A percentile compares a stretch with the other conserved stretches of the same genome.
These are phyloP conservation scores for Zophobas morio DNA, from an alignment of 1,140 invertebrate genomes.

Conservation along the genomic window DNA sequence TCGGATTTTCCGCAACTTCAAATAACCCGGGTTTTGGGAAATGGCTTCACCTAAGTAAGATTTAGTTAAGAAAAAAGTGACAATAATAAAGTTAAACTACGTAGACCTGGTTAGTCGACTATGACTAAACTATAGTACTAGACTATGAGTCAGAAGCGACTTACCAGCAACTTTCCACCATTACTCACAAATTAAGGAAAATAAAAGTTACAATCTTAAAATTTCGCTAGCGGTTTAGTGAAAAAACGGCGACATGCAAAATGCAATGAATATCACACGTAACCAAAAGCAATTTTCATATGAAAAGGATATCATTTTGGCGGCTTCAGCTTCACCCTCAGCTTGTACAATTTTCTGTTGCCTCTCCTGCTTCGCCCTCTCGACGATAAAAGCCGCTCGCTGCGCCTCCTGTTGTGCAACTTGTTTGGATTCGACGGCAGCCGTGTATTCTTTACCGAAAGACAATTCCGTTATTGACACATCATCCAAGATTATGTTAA, in stretches of 20 bases:
- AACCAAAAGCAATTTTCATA: neutral
- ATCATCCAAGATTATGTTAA: constrained; percentile 99
- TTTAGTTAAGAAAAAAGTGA: constrained; percentile 77
- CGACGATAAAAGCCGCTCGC: constrained; percentile 97
- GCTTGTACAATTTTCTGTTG: constrained; percentile 99
- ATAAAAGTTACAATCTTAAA: constrained; percentile 1
- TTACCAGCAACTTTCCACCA: constrained; percentile 35
- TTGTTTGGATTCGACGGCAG: constrained; percentile 99
- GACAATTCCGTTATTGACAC: constrained; percentile 99
- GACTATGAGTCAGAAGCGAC: constrained; percentile 11
- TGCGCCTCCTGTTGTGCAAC: constrained; percentile 99
- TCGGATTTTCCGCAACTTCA: constrained; percentile 97
- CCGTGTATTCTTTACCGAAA: constrained; percentile 99
- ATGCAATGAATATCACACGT: too few species aligned
- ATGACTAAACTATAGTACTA: constrained; percentile 29
- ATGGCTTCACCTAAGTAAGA: constrained; percentile 95
- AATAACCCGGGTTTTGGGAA: constrained; percentile 94
- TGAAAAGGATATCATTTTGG: constrained; percentile 94
- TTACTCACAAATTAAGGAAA: constrained; percentile 43
- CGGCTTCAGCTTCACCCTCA: constrained; percentile 99
- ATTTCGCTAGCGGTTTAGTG: too few species aligned
- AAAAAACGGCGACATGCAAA: too few species aligned
- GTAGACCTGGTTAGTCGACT: constrained; percentile 20
- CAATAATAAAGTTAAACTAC: neutral
- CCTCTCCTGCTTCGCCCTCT: constrained; percentile 96